Base-by-base conservation (phyloP, 1,140 invertebrate genomes). In the Platorchestia sp. region DNA sequence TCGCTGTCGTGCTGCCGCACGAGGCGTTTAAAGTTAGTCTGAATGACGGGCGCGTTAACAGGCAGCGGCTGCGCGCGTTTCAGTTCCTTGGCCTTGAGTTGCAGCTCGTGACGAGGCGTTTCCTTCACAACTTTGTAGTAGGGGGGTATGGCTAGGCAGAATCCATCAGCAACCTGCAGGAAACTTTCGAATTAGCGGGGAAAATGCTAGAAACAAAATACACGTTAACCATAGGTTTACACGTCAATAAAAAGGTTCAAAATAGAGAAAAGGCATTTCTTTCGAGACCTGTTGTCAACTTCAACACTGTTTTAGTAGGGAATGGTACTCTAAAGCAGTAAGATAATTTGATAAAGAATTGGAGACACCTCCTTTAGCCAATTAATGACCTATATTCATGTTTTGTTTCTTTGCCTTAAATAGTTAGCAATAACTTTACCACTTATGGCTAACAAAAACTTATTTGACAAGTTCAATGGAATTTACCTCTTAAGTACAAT, bases 91-190 rank as follows among this genome's bases (percentile, higher is more conserved):
- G 91, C 91, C 44, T 93, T 93, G 0, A 45, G 91, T 47, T 93
- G 91, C 43, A 93, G 91, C 45, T 93, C 91, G 45, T 93, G 44
- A 10, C 91, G 91, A 10, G 91, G 45, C 7, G 45, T 93, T 40
- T 93, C 91, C 45, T 93, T 93, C 41, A 93, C 91, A 44, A 93
- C 10, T 44, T 93, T 93, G 44, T 93, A 93, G 91, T 47, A 93
- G 0, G 91, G 91, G 7, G 91, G 91, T 36, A 93, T 47, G 45
- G 43, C 45, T 10, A 93, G 45, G 45, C 91, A 93, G 91, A 93
- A 93, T 7, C 91, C 91, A 7, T 93, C 45, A 45, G 91, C 91
- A 42, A 93, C 91, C 91, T 93, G 53, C 36, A 75, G 53, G 53
- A 16, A 75, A 16, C 36, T 75, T 75, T 16, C 14, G 36, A 75